Base-by-base conservation (phyloP, 1,140 invertebrate genomes). In the Bicyclus anynana region DNA sequence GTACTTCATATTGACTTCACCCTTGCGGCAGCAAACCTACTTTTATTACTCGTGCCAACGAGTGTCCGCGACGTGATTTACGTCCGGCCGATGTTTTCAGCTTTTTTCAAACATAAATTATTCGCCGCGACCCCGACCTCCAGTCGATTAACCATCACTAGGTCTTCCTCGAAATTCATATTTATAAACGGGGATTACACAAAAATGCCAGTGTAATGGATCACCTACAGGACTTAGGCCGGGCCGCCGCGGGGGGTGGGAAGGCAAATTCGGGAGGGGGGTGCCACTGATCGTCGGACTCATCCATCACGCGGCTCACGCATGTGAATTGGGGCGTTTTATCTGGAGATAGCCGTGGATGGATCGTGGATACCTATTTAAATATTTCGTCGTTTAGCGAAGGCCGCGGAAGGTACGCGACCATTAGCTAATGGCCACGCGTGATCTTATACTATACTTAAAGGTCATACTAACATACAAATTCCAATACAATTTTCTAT, bases 121-220 rank as follows among this genome's bases (percentile, higher is more conserved):
- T 77, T 59, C 59, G 69, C 52, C 54, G 62, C 77, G 80, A 81
- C 81, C 81, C 82, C 84, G 82, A 83, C 80, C 84, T 81, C 72
- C 74, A 87, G 78, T 86, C 84, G 84, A 87, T 87, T 87, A 87
- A 87, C 66, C 84, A 87, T 84, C 79, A 77, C 72, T 80, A 77
- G 80, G 74, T 84, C 84, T 87, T 85, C 84, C 79, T 83, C 83
- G 82, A 87, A 87, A 83, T 84, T 87, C 82, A 87, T 87, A 87
- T 87, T 87, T 87, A 87, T 87, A 87, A 85, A 82, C 81, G 82
- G 73, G 80, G 84, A 84, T 87, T 85, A 85, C 80, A 80, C 80
- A 87, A 87, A 87, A 87, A 87, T 85, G 84, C 79, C 84, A 80
- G 79, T 74, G 80, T 85, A 87, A 87, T 87, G 84, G 84, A 87